phyloP scores from a whole-genome alignment of 2,113 vertebrate species.

The Sturnus vulgaris region DNA sequence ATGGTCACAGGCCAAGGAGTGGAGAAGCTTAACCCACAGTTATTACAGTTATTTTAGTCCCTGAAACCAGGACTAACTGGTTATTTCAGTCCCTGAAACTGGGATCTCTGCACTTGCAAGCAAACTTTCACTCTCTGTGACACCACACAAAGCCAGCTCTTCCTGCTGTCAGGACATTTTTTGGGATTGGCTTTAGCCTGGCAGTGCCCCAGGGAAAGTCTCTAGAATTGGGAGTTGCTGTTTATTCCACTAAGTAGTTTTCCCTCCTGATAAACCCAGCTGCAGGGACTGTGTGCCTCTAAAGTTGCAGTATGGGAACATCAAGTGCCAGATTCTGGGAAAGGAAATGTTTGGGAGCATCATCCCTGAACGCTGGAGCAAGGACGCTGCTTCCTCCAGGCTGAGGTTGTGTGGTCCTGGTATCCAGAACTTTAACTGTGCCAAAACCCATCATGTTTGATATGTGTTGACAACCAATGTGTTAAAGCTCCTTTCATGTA shows the following conservation, averaged over 20 bases:
- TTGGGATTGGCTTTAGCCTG: background rate
- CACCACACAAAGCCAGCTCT: background rate
- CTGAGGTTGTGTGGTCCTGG: background rate
- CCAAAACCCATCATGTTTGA: background rate
- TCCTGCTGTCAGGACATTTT: background rate
- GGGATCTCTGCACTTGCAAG: background rate
- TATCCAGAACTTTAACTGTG: background rate
- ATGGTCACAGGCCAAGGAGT: background rate
- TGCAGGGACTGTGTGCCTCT: background rate
- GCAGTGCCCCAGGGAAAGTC: no score
- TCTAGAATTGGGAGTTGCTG: rapidly evolving
- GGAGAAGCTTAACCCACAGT: background rate
- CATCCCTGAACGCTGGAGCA: rapidly evolving
- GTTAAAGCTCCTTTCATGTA: background rate
- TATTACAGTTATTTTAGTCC: background rate
- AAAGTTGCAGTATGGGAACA: rapidly evolving
- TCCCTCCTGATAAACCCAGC: background rate
- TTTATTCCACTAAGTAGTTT: background rate
- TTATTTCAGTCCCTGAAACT: background rate
- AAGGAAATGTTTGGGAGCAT: rapidly evolving
- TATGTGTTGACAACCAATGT: background rate
- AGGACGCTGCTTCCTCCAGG: background rate
- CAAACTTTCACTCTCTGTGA: background rate
- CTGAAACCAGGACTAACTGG: background rate
- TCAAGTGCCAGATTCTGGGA: rapidly evolving